A percentile compares a stretch with the other conserved stretches of the same genome.
phyloP scores from a whole-genome alignment of 2,888 invertebrate genomes.

The Aphodius granarius region DNA sequence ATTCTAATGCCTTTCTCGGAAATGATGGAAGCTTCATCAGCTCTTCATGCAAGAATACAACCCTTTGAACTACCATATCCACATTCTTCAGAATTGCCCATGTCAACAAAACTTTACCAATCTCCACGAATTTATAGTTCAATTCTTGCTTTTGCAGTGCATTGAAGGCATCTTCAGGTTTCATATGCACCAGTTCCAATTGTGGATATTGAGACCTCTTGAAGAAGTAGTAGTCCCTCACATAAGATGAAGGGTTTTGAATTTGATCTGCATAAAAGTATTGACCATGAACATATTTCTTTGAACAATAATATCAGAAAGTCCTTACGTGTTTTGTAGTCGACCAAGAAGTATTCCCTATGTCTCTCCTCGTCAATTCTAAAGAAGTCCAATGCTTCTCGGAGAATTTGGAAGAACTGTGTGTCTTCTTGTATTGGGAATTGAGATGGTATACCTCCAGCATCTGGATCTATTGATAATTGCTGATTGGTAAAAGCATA shows the following conservation, averaged over 20 bases:
- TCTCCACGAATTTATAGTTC: constrained; percentile 93
- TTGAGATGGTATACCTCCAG: constrained; percentile 95
- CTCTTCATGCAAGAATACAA: constrained; percentile 98
- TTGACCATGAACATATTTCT: background rate
- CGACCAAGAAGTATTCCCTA: constrained; percentile 92
- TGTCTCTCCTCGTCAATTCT: constrained; percentile 90
- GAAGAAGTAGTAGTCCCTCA: constrained; percentile 81
- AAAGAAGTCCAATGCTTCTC: constrained; percentile 95
- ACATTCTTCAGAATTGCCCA: constrained; percentile 93
- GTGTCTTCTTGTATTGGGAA: constrained; percentile 99
- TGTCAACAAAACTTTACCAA: constrained; percentile 90
- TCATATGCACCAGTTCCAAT: constrained; percentile 89
- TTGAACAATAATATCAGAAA: background rate
- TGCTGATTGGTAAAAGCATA: background rate
- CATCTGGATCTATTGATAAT: constrained; percentile 68
- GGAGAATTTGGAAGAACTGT: constrained; percentile 90
- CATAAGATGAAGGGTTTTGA: constrained; percentile 92
- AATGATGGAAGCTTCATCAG: constrained; percentile 98
- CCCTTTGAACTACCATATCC: constrained; percentile 93
- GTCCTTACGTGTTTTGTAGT: constrained; percentile 93
- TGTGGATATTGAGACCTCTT: constrained; percentile 95
- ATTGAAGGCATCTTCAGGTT: constrained; percentile 86
- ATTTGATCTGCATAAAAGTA: constrained; percentile 82
- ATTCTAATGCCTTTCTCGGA: constrained; percentile 95
- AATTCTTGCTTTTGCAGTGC: constrained; percentile 90